Evolutionary conservation across 2,113 vertebrate species (phyloP), one percentile per base, ranked within the genome.

Genomic region (Columba livia): DNA sequence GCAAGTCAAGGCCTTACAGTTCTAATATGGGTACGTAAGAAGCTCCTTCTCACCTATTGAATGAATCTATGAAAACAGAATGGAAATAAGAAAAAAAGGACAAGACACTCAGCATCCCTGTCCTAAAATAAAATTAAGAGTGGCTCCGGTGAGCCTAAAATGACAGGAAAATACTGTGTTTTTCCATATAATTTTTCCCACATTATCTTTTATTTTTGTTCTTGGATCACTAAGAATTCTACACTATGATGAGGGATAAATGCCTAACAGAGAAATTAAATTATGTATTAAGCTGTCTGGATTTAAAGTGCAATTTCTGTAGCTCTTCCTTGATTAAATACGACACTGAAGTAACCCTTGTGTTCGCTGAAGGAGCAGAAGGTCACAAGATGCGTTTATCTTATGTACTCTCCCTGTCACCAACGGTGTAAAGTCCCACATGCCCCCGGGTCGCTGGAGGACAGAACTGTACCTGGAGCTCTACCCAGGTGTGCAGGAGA

Each of bases 381-480:
- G n/a, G 47, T 74, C 31, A 64, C 25, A 58, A 54, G 18, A 19
- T 17, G 32, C 66, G 62, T 15, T 74, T 84, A 67, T 58, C 56
- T 87, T 62, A 47, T 0, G 1, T 58, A 23, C 64, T 28, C 36
- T 74, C 23, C 12, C n/a, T 58, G 25, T 38, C 60, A 84, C 21
- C 54, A 53, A 19, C 34, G 0, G 0, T 10, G 51, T 73, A 54
- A 71, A 84, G 56, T 19, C 42, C 56, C 32, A 40, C 11, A 36
- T 3, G 29, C 51, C 36, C 10, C 80, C 26, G 74, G 51, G 64
- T 60, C 64, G 71, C 21, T 26, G 61, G 34, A 90, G 85, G 70
- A 85, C 61, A 75, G 57, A 85, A n/a, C 12, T 82, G 82, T 51
- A 67, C 85, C 31, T 67, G 62, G 25, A 88, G 70, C 51, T 87